Evolutionary conservation across 1,140 invertebrate genomes (phyloP).

Genomic region (Zelostemma sp.): DNA sequence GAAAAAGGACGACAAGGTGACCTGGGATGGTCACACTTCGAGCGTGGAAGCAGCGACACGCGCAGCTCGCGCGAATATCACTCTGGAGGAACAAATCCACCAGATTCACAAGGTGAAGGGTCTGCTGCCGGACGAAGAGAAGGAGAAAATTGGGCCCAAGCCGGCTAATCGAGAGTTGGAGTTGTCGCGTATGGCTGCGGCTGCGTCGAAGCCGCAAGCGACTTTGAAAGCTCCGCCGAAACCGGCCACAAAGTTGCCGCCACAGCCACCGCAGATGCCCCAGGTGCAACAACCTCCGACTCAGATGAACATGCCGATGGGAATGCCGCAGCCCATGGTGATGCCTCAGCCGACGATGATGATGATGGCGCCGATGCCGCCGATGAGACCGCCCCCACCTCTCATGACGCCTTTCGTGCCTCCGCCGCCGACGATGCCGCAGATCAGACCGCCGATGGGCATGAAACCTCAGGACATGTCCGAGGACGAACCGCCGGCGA

Average conservation of each 20-base stretch:
- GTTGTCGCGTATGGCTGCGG: slow-evolving; percentile 64
- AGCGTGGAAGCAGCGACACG: slow-evolving; percentile 92
- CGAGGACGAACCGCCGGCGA: slow-evolving; percentile 89
- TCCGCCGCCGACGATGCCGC: slow-evolving; percentile 64
- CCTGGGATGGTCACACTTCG: slow-evolving; percentile 98
- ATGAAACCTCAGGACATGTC: slow-evolving; percentile 63
- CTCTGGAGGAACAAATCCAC: slow-evolving; percentile 96
- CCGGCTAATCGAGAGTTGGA: slow-evolving; percentile 72
- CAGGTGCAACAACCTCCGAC: slow-evolving; percentile 64
- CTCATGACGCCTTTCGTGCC: slow-evolving; percentile 68
- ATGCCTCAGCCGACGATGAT: slow-evolving; percentile 75
- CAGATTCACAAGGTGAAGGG: slow-evolving; percentile 97
- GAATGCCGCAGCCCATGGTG: slow-evolving; percentile 72
- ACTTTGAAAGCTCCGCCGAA: slow-evolving; percentile 67
- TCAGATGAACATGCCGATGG: slow-evolving; percentile 68
- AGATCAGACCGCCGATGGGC: slow-evolving; percentile 57
- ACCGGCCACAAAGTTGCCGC: slow-evolving; percentile 63
- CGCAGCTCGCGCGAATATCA: slow-evolving; percentile 94
- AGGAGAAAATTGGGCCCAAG: slow-evolving; percentile 91
- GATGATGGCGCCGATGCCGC: slow-evolving; percentile 77
- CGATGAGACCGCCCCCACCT: slow-evolving; percentile 70
- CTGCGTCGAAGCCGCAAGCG: slow-evolving; percentile 68
- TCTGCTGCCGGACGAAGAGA: slow-evolving; percentile 92
- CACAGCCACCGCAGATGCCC: slow-evolving; percentile 56
- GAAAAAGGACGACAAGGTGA: slow-evolving; percentile 89